A percentile compares a stretch with the other conserved stretches of the same genome.
These are phyloP conservation scores for Megaustenia siamemsis DNA, from an alignment of 2,888 invertebrate genomes.

Conservation along the genomic window DNA sequence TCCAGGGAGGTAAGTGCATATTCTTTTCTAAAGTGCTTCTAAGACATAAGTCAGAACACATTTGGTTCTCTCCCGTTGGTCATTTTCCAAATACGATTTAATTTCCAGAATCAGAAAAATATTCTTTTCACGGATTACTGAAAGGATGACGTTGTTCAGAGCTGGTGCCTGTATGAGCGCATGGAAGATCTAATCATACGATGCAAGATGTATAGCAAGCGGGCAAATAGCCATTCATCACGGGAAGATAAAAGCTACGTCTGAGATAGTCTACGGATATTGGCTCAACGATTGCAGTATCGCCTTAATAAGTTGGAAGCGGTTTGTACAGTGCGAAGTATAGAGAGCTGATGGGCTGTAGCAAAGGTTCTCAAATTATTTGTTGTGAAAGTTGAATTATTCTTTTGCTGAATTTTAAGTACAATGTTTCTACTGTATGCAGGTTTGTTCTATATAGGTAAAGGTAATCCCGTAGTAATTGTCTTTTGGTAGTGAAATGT, in stretches of 20 bases:
- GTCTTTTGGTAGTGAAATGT: no score
- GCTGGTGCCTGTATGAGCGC: neutral
- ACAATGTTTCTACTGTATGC: no score
- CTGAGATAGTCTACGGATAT: no score
- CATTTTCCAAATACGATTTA: neutral
- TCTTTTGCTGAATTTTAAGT: no score
- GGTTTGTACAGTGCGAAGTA: no score
- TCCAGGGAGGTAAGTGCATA: neutral
- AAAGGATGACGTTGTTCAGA: neutral
- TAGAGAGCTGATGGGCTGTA: no score
- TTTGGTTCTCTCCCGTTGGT: neutral
- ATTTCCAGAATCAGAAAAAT: neutral
- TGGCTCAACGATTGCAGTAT: no score
- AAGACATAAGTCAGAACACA: neutral
- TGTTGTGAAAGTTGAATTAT: no score
- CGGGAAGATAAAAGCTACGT: neutral
- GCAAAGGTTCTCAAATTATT: no score
- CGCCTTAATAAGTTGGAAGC: no score
- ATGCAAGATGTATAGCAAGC: conserved; percentile 16
- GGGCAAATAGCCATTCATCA: conserved; percentile 4
- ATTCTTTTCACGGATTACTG: neutral
- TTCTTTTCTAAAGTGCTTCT: neutral
- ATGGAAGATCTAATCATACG: neutral
- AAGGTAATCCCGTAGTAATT: no score
- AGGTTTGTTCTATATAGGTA: no score